These are phyloP conservation scores for Halocaridina rubra DNA, from an alignment of 2,888 invertebrate species.

Conservation along the genomic window DNA sequence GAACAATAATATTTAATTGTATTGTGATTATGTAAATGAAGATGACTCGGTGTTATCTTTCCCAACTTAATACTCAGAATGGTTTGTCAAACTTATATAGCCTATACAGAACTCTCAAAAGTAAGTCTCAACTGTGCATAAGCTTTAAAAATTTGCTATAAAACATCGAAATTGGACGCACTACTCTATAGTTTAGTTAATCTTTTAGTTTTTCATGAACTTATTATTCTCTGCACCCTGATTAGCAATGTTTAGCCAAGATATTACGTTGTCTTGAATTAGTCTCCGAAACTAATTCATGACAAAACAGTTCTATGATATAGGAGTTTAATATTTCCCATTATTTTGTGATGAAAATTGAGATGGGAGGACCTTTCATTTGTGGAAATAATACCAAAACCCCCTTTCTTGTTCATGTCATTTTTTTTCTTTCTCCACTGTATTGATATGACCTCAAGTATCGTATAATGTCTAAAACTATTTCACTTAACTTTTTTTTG, in stretches of 20 bases:
- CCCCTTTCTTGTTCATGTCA: no score
- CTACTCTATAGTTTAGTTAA: neutral
- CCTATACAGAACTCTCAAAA: neutral
- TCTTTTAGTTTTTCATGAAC: neutral
- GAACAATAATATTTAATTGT: no score
- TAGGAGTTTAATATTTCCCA: conserved; percentile 25
- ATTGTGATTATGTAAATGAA: no score
- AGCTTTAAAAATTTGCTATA: neutral
- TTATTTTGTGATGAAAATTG: conserved; percentile 3
- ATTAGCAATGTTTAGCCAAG: neutral
- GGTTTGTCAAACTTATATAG: no score
- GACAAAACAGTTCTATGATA: conserved; percentile 5
- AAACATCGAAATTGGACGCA: neutral
- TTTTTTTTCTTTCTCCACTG: conserved; percentile 12
- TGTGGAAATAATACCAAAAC: no score
- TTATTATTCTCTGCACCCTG: neutral
- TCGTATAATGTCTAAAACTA: no score
- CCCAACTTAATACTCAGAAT: no score
- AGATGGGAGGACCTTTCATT: conserved; percentile 26
- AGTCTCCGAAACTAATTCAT: conserved; percentile 28
- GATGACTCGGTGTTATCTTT: no score
- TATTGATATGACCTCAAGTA: no score
- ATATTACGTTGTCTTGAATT: conserved; percentile 1
- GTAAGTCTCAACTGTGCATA: neutral
- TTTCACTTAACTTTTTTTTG: no score